Conservation (phyloP, 2,113 vertebrate species). For the Ceratotherium simum region DNA sequence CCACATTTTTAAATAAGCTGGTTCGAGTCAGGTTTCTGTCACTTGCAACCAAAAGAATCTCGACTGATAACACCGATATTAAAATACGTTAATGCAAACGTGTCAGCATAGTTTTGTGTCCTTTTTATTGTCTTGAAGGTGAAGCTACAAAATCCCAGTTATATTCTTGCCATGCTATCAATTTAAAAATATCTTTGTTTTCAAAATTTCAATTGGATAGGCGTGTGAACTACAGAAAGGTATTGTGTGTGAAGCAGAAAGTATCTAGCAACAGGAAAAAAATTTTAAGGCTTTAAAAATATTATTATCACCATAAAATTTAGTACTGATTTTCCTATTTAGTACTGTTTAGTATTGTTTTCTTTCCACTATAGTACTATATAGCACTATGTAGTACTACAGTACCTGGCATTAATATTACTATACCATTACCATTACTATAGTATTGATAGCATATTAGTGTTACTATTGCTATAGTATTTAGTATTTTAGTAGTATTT, state of each 20-base stretch:
- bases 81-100: not conserved
- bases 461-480: not conserved
- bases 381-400: not conserved
- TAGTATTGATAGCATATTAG: not conserved
- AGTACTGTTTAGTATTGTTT: not conserved
- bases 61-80: not conserved
- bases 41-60: not conserved
- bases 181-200: not conserved
- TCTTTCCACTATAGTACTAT: not conserved
- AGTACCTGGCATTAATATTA: not conserved
- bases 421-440: not conserved
- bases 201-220: not conserved
- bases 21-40: not conserved
- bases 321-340: not conserved
- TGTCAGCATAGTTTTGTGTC: not conserved
- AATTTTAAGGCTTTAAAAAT: not conserved
- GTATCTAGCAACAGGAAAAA: not conserved
- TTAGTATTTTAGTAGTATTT: not conserved
- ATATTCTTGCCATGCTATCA: not conserved
- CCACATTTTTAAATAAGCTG: not conserved
- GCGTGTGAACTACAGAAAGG: not conserved
- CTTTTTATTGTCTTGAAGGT: not conserved
- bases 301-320: too few species aligned
- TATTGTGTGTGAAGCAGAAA: not conserved
- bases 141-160: not conserved